Evolutionary conservation across 1,140 invertebrate species (phyloP), one percentile per base, ranked within the genome.

Genomic region (Phenacoccus solenopsis): DNA sequence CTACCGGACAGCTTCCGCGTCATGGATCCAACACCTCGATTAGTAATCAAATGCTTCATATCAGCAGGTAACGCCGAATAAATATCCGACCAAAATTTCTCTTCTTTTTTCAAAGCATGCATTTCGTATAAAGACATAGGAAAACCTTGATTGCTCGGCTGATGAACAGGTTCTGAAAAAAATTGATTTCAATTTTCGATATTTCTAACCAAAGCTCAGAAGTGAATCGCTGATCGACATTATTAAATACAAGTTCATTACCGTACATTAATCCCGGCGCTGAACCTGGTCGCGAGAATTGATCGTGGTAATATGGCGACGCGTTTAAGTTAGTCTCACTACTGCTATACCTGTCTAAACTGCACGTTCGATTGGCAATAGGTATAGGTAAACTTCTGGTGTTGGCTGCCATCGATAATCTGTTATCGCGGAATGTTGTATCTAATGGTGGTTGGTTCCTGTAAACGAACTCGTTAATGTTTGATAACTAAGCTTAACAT

Each of bases 61-160:
- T 64, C 59, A 10, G 59, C 59, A 4, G 59, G 59, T 16, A 64
- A 27, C 4, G 59, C 59, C 9, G 59, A 64, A 22, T 64, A 64
- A 64, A 64, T 64, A 64, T 64, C 59, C 7, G 59, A 64, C 59
- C 59, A 64, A 20, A 64, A 64, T 64, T 64, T 64, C 25, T 64
- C 59, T 27, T 64, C 59, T 24, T 64, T 64, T 27, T 64, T 64
- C 59, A 64, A 64, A 27, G 59, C 59, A 22, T 64, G 59, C 20
- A 64, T 9, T 27, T 64, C 59, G 59, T 64, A 64, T 16, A 64
- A 27, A 4, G 59, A 64, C 25, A 64, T 24, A 24, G 21, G 59
- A 25, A 16, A 10, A 16, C 20, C 10, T 27, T 24, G 25, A 25
- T 64, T 64, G 22, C 20, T 1, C 21, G 59, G 20, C 25, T 64